Percentiles rank a stretch among this genome's conserved stretches.
These are phyloP conservation scores for Catocala fraxini DNA, from an alignment of 2,888 invertebrate species.

Conservation along the genomic window DNA sequence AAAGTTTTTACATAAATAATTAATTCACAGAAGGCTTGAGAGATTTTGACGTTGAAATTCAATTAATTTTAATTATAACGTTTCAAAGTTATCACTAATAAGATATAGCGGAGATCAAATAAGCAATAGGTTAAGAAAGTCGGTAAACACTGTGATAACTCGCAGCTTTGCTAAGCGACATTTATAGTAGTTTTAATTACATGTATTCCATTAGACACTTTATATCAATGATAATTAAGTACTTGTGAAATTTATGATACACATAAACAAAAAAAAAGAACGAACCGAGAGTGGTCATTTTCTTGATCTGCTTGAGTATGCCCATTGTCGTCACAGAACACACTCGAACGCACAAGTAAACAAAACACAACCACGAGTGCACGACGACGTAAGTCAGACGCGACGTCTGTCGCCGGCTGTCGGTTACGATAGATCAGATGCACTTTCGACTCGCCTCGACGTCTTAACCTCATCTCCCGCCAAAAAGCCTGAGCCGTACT, in stretches of 20 bases:
- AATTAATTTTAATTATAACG: slow-evolving; percentile 20
- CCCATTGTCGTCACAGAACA: slow-evolving; percentile 65
- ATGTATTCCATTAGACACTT: no score
- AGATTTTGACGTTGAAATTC: slow-evolving; percentile 13
- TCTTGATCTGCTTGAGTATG: slow-evolving; percentile 82
- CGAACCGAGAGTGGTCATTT: slow-evolving; percentile 77
- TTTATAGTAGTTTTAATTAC: no score
- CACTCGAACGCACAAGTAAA: slow-evolving; percentile 25
- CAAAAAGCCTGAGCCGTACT: slow-evolving; percentile 49
- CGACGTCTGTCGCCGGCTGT: slow-evolving; percentile 66
- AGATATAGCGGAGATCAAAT: slow-evolving; percentile 27
- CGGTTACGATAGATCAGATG: slow-evolving; percentile 66
- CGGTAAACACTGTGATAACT: slow-evolving; percentile 19
- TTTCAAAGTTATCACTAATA: slow-evolving; percentile 21
- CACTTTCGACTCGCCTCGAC: slow-evolving; percentile 60
- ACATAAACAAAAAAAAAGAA: slow-evolving; percentile 31
- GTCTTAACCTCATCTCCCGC: slow-evolving; percentile 50
- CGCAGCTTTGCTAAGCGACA: slow-evolving; percentile 1
- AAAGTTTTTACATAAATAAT: slow-evolving; percentile 10
- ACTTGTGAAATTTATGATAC: background rate
- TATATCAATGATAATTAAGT: background rate
- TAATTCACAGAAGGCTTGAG: slow-evolving; percentile 10
- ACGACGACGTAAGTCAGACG: slow-evolving; percentile 45
- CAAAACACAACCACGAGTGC: slow-evolving; percentile 31
- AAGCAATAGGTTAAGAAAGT: slow-evolving; percentile 3